phyloP scores from a whole-genome alignment of 2,888 invertebrate genomes.

The Leptinotarsa tumamoca region DNA sequence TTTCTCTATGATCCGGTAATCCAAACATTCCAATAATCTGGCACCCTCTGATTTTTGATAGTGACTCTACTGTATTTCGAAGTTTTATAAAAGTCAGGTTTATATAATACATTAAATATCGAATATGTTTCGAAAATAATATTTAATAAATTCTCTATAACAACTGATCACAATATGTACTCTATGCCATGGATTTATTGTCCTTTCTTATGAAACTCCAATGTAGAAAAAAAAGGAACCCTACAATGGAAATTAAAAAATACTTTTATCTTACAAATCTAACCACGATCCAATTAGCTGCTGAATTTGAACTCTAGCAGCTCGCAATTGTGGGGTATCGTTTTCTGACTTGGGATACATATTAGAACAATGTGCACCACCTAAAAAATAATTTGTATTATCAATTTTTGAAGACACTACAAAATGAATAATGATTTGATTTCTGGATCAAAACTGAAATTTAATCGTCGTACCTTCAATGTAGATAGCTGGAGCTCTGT shows the following conservation, averaged over 20 bases:
- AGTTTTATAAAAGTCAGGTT: too few species aligned
- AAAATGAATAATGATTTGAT: neutral
- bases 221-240: neutral
- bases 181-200: too few species aligned
- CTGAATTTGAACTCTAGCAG: constrained; percentile 70
- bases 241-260: neutral
- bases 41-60: too few species aligned
- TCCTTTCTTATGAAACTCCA: neutral
- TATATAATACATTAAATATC: too few species aligned
- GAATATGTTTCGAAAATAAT: neutral
- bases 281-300: constrained; percentile 49
- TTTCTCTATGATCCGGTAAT: too few species aligned
- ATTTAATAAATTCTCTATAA: constrained; percentile 3
- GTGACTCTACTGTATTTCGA: too few species aligned
- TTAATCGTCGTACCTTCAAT: constrained; percentile 73
- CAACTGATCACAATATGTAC: neutral
- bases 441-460: neutral
- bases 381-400: constrained; percentile 64
- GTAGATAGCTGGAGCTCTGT: constrained; percentile 76
- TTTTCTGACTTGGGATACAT: constrained; percentile 83
- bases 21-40: too few species aligned
- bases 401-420: too few species aligned
- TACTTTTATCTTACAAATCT: constrained; percentile 33
- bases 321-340: constrained; percentile 76
- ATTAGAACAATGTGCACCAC: constrained; percentile 93